Evolutionary conservation across 92 coral and sea anemone genomes (phyloP), one percentile per base, ranked within the genome.

Genomic region (Metridium senile): DNA sequence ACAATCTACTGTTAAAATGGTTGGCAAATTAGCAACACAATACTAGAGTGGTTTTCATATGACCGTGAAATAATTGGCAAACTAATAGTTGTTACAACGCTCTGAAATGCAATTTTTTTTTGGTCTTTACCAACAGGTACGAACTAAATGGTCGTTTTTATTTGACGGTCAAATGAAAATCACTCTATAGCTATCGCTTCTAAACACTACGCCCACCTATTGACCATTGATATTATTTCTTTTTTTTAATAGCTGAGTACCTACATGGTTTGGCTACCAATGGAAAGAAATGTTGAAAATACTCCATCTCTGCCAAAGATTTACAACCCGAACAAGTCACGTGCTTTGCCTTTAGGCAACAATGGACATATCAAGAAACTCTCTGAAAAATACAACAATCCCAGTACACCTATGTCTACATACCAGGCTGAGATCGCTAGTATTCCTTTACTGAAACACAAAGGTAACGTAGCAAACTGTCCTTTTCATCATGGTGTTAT

Each of bases 181-280:
- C n/a, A n/a, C n/a, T n/a, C n/a, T n/a, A n/a, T n/a, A n/a, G n/a
- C n/a, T n/a, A n/a, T n/a, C n/a, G n/a, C n/a, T n/a, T n/a, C n/a
- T n/a, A n/a, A n/a, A n/a, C n/a, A n/a, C n/a, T n/a, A n/a, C n/a
- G n/a, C n/a, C n/a, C n/a, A n/a, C n/a, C n/a, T n/a, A n/a, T n/a
- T n/a, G n/a, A n/a, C n/a, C n/a, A n/a, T n/a, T n/a, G n/a, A n/a
- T n/a, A n/a, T n/a, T n/a, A n/a, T n/a, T n/a, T n/a, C n/a, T n/a
- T n/a, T 54, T 54, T 9, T 54, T 54, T 54, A 3, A 9, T 86
- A 91, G 97, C 81, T 91, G 21, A 53, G 77, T 26, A 85, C 97
- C 52, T 91, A 91, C 86, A 88, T 91, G 97, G 83, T 91, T 2
- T 91, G 97, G 97, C 84, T 85, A 75, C 97, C 93, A 29, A 32